Conservation (phyloP, 2,888 invertebrate species). For the Cephus pulcher region DNA sequence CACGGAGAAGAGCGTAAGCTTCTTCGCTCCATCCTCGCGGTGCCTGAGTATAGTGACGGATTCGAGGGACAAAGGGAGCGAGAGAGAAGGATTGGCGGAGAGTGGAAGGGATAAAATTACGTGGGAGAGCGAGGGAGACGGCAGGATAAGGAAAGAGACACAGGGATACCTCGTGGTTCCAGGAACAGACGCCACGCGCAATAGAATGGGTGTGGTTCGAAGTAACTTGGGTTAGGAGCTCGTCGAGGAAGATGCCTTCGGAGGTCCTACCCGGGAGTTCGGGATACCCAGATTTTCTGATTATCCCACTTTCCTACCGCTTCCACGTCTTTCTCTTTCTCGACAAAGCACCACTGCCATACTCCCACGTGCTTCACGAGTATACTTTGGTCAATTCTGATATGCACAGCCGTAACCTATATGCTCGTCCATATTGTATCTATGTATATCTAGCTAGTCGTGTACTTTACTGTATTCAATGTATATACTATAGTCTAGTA, state of each 20-base stretch:
- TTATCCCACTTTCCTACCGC: neutral
- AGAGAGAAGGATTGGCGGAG: constrained; percentile 1
- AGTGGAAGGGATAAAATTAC: neutral
- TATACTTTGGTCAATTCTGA: neutral
- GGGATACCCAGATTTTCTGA: neutral
- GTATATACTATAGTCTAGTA: neutral
- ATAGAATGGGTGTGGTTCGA: constrained; percentile 2
- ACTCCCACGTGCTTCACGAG: neutral
- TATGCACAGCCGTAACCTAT: neutral
- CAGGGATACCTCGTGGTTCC: neutral
- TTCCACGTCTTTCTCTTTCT: neutral
- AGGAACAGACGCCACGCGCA: neutral
- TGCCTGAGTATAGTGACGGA: neutral
- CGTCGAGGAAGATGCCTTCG: neutral
- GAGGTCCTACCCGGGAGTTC: neutral
- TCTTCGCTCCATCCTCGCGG: neutral
- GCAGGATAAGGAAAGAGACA: neutral
- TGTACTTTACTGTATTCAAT: neutral
- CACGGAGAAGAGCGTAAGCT: neutral
- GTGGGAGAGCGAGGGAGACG: constrained; percentile 1
- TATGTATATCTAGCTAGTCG: neutral
- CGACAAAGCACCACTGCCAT: neutral
- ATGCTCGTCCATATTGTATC: neutral
- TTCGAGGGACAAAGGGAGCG: constrained; percentile 3
- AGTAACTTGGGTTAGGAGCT: neutral